phyloP scores from a whole-genome alignment of 30 jellyfish, hydroid and myxozoan genomes.

The Cassiopea xamachana region DNA sequence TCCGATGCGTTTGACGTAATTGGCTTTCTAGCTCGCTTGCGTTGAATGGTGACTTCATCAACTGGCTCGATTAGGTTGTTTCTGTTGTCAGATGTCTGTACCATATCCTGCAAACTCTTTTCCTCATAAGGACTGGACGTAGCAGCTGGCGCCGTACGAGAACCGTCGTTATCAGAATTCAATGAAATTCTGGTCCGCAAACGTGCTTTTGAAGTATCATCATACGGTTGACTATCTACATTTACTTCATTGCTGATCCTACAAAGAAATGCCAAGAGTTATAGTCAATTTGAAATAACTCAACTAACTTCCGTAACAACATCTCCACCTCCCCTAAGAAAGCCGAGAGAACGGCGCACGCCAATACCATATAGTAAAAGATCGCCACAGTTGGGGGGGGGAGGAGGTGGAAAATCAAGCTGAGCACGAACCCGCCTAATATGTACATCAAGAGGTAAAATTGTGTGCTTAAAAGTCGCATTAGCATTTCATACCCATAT shows the following conservation, averaged over 20 bases:
- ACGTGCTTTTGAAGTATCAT: slow-evolving; percentile 8
- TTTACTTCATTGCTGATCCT: not conserved
- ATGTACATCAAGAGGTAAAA: too few relatives aligned
- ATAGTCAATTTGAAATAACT: too few relatives aligned
- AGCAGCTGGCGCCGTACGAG: slow-evolving; percentile 52
- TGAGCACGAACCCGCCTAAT: too few relatives aligned
- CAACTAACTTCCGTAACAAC: too few relatives aligned
- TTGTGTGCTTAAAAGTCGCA: too few relatives aligned
- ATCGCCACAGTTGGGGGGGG: too few relatives aligned
- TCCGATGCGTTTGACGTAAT: slow-evolving; percentile 35
- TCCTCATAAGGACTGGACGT: slow-evolving; percentile 76
- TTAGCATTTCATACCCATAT: too few relatives aligned
- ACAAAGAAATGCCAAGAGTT: too few relatives aligned
- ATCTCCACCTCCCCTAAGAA: too few relatives aligned
- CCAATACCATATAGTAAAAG: too few relatives aligned
- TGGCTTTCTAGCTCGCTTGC: slow-evolving; percentile 15
- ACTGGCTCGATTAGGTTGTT: not conserved
- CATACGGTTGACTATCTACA: not conserved
- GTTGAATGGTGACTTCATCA: slow-evolving; percentile 27
- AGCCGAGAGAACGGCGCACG: too few relatives aligned
- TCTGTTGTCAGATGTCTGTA: not conserved
- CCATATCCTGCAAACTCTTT: not conserved
- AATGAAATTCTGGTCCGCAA: slow-evolving; percentile 5
- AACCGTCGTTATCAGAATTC: slow-evolving; percentile 4
- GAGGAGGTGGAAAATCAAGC: too few relatives aligned